Evolutionary conservation across 2,113 vertebrate genomes (phyloP), one percentile per base, ranked within the genome.

Genomic region (Sinocyclocheilus maitianheensis): DNA sequence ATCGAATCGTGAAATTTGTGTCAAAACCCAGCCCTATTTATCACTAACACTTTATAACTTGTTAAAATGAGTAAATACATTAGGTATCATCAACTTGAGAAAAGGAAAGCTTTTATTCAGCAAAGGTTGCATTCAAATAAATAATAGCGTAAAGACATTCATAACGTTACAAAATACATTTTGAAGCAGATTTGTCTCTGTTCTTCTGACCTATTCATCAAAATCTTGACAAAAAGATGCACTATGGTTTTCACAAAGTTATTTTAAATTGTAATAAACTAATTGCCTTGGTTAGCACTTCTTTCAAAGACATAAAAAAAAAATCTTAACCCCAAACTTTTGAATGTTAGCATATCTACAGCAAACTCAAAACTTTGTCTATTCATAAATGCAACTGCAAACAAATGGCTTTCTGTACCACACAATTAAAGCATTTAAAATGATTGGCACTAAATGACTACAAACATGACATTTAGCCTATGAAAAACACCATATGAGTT

Each of bases 401-500:
- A 75, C 11, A 60, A 16, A 58, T 51, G 16, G 46, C 18, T 65
- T 81, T 82, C 37, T 26, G n/a, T 72, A 3, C 75, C 9, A 37
- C 55, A 62, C 20, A 83, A 71, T 77, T 55, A 67, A 82, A 83
- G 34, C 30, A 55, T 72, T 82, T 85, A 58, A 85, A 48, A 24
- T 85, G 83, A 87, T 46, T 84, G 43, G 63, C 84, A 89, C 81
- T 85, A 83, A 83, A 87, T 84, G 82, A 51, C 18, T 82, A 78
- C 65, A 87, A 71, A 85, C 87, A 77, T 85, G 86, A 87, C 83
- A 89, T 89, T 84, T 87, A 82, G 82, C 74, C 88, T 85, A 83
- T 83, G 79, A 43, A 83, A 89, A 83, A 79, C 43, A 51, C 63
- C 72, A 74, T 78, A 85, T 79, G 77, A 87, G 76, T 89, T 82